Evolutionary conservation across 2,888 invertebrate species (phyloP).

Genomic region (Macrosoma leucophasiata): DNA sequence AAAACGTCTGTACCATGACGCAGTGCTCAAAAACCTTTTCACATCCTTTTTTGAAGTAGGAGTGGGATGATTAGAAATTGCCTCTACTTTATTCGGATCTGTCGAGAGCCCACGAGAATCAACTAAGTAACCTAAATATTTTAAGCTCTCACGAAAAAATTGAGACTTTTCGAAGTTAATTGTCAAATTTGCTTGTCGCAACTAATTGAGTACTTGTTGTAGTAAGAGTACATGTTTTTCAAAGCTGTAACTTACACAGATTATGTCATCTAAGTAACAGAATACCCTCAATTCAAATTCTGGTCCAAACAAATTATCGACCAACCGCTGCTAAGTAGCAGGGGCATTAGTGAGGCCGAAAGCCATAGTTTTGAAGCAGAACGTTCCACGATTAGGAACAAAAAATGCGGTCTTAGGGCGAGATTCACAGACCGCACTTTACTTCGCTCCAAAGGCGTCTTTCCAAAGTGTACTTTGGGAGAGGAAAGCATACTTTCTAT

Average conservation of each 20-base stretch:
- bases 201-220: constrained; percentile 15
- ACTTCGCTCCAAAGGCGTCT: too few species aligned
- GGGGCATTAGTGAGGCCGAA: too few species aligned
- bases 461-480: too few species aligned
- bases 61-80: constrained; percentile 23
- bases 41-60: constrained; percentile 24
- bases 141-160: constrained; percentile 20
- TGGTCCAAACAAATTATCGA: constrained; percentile 18
- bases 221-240: constrained; percentile 22
- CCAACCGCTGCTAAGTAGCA: too few species aligned
- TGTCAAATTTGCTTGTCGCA: constrained; percentile 23
- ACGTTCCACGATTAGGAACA: constrained; percentile 18
- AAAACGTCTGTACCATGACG: constrained; percentile 27
- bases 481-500: too few species aligned
- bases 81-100: constrained; percentile 27
- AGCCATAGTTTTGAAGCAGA: constrained; percentile 15
- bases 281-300: constrained; percentile 22
- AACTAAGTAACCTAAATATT: constrained; percentile 28
- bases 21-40: constrained; percentile 23
- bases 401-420: constrained; percentile 17
- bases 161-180: constrained; percentile 23
- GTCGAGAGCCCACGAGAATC: constrained; percentile 25
- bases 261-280: constrained; percentile 24
- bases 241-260: constrained; percentile 17
- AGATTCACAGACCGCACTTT: too few species aligned